Percentiles rank a stretch among this genome's conserved stretches.
Evolutionary conservation across 1,140 invertebrate species (phyloP).

Genomic region (Lineus longissimus): DNA sequence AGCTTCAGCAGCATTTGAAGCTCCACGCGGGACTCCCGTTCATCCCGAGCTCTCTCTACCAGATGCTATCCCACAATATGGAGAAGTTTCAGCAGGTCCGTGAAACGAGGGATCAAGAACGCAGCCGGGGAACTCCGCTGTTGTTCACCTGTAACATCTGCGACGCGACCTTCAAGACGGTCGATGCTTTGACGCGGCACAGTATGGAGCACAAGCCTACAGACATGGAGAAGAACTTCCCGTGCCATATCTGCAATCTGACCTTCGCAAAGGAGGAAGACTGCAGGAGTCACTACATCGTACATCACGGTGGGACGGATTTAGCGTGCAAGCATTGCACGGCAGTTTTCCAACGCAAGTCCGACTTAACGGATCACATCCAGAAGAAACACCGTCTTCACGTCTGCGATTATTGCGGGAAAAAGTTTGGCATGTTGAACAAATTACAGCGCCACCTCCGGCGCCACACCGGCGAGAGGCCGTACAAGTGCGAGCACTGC

Average conservation of each 20-base stretch:
- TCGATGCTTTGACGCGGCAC: slow-evolving; percentile 13
- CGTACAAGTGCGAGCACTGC: slow-evolving; percentile 67
- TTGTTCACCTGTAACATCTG: slow-evolving; percentile 50
- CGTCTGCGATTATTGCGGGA: slow-evolving; percentile 25
- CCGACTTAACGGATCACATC: slow-evolving; percentile 14
- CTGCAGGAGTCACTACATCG: slow-evolving; percentile 3
- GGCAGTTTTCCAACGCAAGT: slow-evolving; percentile 25
- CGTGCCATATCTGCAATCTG: too few relatives aligned
- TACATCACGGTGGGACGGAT: slow-evolving; percentile 43
- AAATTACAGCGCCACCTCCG: slow-evolving; percentile 80
- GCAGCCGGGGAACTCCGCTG: not conserved
- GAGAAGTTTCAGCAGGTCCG: not conserved
- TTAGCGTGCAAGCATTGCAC: slow-evolving; percentile 51
- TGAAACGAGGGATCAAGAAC: not conserved
- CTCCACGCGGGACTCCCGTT: slow-evolving; percentile 1
- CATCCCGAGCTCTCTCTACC: too few relatives aligned
- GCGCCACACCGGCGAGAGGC: slow-evolving; percentile 17
- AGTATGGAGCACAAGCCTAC: slow-evolving; percentile 43
- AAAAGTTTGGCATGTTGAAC: slow-evolving; percentile 51
- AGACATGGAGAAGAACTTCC: too few relatives aligned
- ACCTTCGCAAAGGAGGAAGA: too few relatives aligned
- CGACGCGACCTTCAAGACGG: slow-evolving; percentile 28
- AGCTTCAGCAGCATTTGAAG: not conserved
- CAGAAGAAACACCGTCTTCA: slow-evolving; percentile 23
- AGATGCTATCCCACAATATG: not conserved